Conservation (phyloP, 2,797 vertebrate genomes). For the Knipowitschia caucasica region DNA sequence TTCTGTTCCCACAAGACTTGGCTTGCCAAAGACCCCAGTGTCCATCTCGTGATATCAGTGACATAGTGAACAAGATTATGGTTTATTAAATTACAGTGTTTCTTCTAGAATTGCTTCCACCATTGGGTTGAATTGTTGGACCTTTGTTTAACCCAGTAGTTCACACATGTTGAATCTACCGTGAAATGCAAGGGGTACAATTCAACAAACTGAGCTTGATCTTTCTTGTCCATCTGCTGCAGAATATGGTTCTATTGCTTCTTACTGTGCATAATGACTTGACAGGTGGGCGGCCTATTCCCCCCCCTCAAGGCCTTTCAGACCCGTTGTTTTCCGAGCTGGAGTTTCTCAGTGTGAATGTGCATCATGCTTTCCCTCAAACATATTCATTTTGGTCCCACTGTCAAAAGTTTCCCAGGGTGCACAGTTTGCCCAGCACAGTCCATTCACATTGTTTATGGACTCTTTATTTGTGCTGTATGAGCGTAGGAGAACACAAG, state of each 20-base stretch:
- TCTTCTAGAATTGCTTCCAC: neutral
- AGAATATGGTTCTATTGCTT: neutral
- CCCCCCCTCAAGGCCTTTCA: neutral
- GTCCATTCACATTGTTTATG: neutral
- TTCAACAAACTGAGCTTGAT: neutral
- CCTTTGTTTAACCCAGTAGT: too few relatives aligned
- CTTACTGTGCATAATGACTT: neutral
- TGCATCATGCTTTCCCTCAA: neutral
- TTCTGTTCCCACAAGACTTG: too few relatives aligned
- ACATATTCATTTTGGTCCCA: neutral
- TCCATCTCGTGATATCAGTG: neutral
- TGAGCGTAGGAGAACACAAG: neutral
- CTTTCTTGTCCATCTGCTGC: neutral
- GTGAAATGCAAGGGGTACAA: neutral
- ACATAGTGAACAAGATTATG: neutral
- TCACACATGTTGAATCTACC: too few relatives aligned
- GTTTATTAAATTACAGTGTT: too few relatives aligned
- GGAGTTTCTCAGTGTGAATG: neutral
- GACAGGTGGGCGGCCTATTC: neutral
- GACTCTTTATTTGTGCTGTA: neutral
- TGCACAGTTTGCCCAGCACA: neutral
- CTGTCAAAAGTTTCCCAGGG: neutral
- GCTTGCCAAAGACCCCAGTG: neutral
- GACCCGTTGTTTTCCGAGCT: neutral
- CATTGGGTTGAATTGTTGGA: neutral